Conservation (phyloP, 2,888 invertebrate genomes). For the Orchesellides sinensis region DNA sequence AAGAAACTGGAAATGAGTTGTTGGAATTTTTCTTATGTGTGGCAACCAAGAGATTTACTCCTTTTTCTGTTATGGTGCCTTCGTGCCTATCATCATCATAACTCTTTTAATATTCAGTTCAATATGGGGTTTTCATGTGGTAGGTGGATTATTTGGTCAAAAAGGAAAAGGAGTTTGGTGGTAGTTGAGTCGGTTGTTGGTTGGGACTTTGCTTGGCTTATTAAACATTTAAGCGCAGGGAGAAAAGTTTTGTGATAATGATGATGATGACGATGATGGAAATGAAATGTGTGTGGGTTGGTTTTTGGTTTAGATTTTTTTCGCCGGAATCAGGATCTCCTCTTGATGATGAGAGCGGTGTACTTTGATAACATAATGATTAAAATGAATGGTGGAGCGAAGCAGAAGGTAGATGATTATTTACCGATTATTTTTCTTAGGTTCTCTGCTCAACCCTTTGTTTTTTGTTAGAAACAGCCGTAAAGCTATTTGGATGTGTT, state of each 20-base stretch:
- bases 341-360: neutral
- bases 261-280: neutral
- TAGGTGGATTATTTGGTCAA: neutral
- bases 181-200: conserved; percentile 32
- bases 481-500: no score
- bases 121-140: no score
- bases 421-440: conserved; percentile 22
- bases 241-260: no score
- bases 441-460: no score
- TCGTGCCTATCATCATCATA: conserved; percentile 9
- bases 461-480: no score
- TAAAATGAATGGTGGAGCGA: neutral
- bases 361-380: conserved; percentile 4
- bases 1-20: neutral
- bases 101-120: neutral
- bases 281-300: conserved; percentile 2
- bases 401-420: neutral
- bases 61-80: neutral
- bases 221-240: conserved; percentile 24
- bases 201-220: conserved; percentile 22
- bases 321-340: no score
- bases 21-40: neutral
- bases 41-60: no score
- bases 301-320: neutral
- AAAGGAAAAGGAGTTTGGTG: conserved; percentile 5